phyloP scores from a whole-genome alignment of 2,113 vertebrate genomes.

The Lamprotornis superbus region DNA sequence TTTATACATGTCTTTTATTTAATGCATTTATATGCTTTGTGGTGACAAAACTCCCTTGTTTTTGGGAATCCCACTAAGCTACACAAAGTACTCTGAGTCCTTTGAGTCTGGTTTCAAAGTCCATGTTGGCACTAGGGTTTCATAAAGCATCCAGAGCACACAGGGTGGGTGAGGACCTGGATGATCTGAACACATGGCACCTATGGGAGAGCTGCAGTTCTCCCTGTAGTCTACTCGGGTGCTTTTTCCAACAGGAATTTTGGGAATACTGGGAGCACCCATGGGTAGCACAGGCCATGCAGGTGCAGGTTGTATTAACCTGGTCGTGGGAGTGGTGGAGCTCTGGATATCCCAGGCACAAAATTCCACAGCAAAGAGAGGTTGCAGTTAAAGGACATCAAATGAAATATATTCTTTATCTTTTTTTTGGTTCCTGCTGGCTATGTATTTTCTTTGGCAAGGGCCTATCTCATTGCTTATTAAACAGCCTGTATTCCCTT shows the following conservation, averaged over 20 bases:
- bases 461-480: background rate
- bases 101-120: background rate
- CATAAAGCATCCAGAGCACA: background rate
- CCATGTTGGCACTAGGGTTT: accelerated
- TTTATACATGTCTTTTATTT: background rate
- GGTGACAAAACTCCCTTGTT: background rate
- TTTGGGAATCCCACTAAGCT: background rate
- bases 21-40: background rate
- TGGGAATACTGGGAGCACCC: background rate
- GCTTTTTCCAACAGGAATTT: background rate
- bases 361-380: background rate
- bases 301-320: background rate
- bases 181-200: too few relatives aligned
- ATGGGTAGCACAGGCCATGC: accelerated
- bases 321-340: background rate
- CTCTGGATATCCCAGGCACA: background rate
- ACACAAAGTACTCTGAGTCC: background rate
- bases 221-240: background rate
- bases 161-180: background rate
- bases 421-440: background rate
- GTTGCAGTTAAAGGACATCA: background rate
- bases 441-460: background rate
- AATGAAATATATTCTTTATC: background rate
- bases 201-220: too few relatives aligned
- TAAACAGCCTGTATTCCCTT: background rate